Percentiles rank a stretch among this genome's conserved stretches.
phyloP scores from a whole-genome alignment of 2,888 invertebrate genomes.

The Drosophila kanekoi region DNA sequence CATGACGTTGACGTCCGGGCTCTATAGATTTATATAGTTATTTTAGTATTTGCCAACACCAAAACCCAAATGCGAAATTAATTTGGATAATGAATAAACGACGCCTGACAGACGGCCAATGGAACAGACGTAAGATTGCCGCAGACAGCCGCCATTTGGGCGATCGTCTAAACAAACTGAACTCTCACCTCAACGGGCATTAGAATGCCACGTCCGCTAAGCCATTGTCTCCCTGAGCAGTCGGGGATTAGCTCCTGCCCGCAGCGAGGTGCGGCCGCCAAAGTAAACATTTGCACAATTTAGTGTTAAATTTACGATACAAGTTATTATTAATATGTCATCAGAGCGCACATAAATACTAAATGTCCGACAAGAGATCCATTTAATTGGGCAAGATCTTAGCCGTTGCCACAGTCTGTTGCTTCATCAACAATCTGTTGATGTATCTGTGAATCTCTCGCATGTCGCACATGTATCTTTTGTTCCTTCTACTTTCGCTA shows the following conservation, averaged over 20 bases:
- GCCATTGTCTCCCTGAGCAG: slow-evolving; percentile 22
- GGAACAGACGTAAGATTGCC: slow-evolving; percentile 17
- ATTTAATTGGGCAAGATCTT: slow-evolving; percentile 69
- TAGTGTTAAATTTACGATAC: slow-evolving; percentile 75
- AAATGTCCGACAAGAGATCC: slow-evolving; percentile 42
- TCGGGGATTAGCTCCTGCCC: slow-evolving; percentile 52
- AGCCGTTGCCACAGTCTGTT: slow-evolving; percentile 37
- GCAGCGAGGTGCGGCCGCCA: slow-evolving; percentile 38
- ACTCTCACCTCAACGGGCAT: slow-evolving; percentile 66
- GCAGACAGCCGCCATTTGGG: slow-evolving; percentile 59
- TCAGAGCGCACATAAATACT: slow-evolving; percentile 53
- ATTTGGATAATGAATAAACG: slow-evolving; percentile 11
- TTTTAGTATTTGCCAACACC: slow-evolving; percentile 26
- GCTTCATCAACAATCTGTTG: slow-evolving; percentile 15
- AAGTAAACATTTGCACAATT: slow-evolving; percentile 65
- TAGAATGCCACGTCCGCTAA: slow-evolving; percentile 19
- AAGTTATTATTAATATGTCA: slow-evolving; percentile 82
- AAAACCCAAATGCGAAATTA: slow-evolving; percentile 9
- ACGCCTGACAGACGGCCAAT: not conserved
- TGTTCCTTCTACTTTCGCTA: slow-evolving; percentile 32
- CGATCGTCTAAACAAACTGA: slow-evolving; percentile 61
- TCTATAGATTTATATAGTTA: slow-evolving; percentile 7
- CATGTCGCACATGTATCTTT: slow-evolving; percentile 4
- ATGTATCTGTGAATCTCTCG: not conserved
- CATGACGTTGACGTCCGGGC: slow-evolving; percentile 32